Conservation (phyloP, 2,888 invertebrate genomes). For the Hecatera dysodea region DNA sequence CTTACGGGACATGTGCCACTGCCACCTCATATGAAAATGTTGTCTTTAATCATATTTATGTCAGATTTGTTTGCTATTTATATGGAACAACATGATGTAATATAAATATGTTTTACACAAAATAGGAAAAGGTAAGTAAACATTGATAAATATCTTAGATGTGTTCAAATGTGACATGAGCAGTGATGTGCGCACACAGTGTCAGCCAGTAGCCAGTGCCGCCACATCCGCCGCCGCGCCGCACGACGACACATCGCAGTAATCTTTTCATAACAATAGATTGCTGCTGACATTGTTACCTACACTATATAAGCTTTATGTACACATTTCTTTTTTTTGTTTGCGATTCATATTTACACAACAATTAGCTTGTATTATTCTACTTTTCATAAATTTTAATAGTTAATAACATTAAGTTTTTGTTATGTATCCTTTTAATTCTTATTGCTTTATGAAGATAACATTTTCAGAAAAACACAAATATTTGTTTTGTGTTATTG, state of each 20-base stretch:
- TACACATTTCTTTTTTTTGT: conserved; percentile 39
- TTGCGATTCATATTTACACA: conserved; percentile 37
- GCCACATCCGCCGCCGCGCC: conserved; percentile 21
- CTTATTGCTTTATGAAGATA: conserved; percentile 16
- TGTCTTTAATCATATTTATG: background rate
- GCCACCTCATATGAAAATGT: background rate
- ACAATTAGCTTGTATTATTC: conserved; percentile 13
- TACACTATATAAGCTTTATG: conserved; percentile 30
- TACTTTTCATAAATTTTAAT: background rate
- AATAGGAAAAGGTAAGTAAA: conserved; percentile 10
- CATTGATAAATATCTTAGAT: conserved; percentile 35
- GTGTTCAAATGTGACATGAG: conserved; percentile 18
- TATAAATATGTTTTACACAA: conserved; percentile 15
- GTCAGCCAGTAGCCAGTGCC: background rate
- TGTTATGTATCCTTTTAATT: conserved; percentile 3
- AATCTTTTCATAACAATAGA: conserved; percentile 37
- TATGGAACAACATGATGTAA: background rate
- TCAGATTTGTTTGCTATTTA: background rate
- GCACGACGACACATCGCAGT: background rate
- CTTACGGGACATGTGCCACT: background rate
- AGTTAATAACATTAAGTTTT: conserved; percentile 5
- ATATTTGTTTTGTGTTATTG: conserved; percentile 6
- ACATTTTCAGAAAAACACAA: background rate
- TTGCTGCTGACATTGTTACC: conserved; percentile 35
- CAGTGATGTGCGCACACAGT: conserved; percentile 16